Conservation (phyloP, 2,113 vertebrate genomes). For the Sialia sialis region DNA sequence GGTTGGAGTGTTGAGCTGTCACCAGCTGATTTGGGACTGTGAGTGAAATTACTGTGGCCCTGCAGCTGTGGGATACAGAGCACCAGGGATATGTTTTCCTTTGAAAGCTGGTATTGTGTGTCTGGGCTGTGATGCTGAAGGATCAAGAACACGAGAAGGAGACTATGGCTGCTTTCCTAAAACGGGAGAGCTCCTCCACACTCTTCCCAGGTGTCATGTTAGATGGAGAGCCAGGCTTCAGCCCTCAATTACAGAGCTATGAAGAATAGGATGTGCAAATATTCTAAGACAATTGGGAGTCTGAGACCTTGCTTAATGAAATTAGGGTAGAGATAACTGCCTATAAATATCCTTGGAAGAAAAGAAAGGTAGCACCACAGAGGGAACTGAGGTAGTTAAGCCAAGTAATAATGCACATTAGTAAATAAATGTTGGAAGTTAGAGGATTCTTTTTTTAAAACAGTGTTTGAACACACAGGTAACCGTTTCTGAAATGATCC, state of each 20-base stretch:
- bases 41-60: not conserved
- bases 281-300: not conserved
- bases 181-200: not conserved
- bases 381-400: not conserved
- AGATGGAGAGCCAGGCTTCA: not conserved
- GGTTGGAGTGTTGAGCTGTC: not conserved
- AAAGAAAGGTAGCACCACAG: not conserved
- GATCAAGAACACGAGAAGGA: not conserved
- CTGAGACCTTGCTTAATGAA: conserved; percentile 9
- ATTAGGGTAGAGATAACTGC: not conserved
- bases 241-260: not conserved
- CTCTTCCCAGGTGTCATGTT: not conserved
- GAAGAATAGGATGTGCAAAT: not conserved
- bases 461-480: not conserved
- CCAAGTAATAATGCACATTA: not conserved
- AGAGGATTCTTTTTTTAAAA: not conserved
- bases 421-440: not conserved
- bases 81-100: not conserved
- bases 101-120: not conserved
- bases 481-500: not conserved
- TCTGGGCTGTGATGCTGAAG: not conserved
- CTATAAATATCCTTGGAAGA: not conserved
- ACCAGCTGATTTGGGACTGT: not conserved
- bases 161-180: not conserved
- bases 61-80: not conserved